Percentiles rank a stretch among this genome's conserved stretches.
Evolutionary conservation across 2,888 invertebrate genomes (phyloP).

Genomic region (Lycia hirtaria): DNA sequence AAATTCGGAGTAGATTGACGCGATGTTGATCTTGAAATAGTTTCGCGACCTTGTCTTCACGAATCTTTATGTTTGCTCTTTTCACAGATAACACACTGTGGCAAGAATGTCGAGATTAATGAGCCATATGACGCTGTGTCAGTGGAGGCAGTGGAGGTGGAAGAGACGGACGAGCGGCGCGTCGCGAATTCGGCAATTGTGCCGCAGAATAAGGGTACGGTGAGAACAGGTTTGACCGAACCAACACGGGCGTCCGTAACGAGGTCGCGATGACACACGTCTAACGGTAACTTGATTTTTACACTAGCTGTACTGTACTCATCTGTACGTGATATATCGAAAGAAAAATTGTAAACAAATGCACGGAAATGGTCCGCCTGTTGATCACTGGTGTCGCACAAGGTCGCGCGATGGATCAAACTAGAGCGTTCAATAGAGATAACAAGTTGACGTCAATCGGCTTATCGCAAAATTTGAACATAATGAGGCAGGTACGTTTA

Average conservation of each 20-base stretch:
- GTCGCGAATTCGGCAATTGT: conserved; percentile 64
- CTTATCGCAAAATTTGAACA: background rate
- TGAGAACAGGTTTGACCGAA: conserved; percentile 73
- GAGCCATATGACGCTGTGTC: conserved; percentile 22
- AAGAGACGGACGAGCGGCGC: conserved; percentile 23
- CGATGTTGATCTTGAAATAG: conserved; percentile 26
- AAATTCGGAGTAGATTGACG: conserved; percentile 15
- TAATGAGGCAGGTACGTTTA: no score
- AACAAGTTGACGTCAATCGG: conserved; percentile 6
- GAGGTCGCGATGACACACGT: conserved; percentile 82
- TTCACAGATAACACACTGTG: conserved; percentile 25
- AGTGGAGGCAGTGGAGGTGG: background rate
- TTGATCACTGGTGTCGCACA: conserved; percentile 12
- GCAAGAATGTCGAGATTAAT: conserved; percentile 24
- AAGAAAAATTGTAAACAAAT: conserved; percentile 57
- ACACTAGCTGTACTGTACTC: conserved; percentile 49
- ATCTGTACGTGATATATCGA: conserved; percentile 57
- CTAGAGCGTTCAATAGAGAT: conserved; percentile 8
- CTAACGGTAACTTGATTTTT: conserved; percentile 81
- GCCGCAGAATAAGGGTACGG: conserved; percentile 68
- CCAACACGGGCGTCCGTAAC: conserved; percentile 59
- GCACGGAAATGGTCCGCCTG: conserved; percentile 23
- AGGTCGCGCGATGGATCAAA: conserved; percentile 31
- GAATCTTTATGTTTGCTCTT: conserved; percentile 21
- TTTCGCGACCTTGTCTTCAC: conserved; percentile 25